Percentiles rank a stretch among this genome's conserved stretches.
phyloP scores from a whole-genome alignment of 1,140 invertebrate species.

The Tribolium castaneum region DNA sequence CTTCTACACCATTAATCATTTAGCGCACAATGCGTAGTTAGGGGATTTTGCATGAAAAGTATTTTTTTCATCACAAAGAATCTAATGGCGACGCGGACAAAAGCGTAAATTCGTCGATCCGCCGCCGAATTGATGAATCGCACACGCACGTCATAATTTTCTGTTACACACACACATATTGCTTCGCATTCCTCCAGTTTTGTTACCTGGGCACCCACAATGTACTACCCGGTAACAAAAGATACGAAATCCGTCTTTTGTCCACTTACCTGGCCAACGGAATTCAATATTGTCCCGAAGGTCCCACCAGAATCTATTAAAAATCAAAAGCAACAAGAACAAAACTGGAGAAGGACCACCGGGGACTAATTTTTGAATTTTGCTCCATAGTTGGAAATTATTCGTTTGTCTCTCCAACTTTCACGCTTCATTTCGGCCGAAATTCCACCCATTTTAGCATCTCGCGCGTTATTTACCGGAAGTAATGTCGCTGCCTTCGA shows the following conservation, averaged over 20 bases:
- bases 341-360: background rate
- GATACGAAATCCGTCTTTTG: constrained; percentile 49
- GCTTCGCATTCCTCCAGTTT: constrained; percentile 36
- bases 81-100: constrained; percentile 46
- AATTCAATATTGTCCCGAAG: constrained; percentile 43
- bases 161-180: constrained; percentile 21
- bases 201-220: constrained; percentile 46
- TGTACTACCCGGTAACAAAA: constrained; percentile 44
- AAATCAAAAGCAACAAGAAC: constrained; percentile 22
- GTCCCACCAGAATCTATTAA: constrained; percentile 33
- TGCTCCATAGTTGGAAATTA: no score
- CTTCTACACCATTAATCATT: constrained; percentile 56
- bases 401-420: no score
- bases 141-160: constrained; percentile 42
- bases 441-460: constrained; percentile 2
- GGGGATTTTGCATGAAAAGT: constrained; percentile 56
- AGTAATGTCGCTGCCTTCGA: background rate
- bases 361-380: background rate
- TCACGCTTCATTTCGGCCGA: no score
- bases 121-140: constrained; percentile 45
- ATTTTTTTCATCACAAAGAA: constrained; percentile 48
- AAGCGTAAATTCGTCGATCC: constrained; percentile 38
- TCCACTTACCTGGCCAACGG: constrained; percentile 45
- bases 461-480: background rate
- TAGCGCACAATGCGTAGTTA: constrained; percentile 54